phyloP scores from a whole-genome alignment of 2,113 vertebrate genomes.

The Orthonyx spaldingii region DNA sequence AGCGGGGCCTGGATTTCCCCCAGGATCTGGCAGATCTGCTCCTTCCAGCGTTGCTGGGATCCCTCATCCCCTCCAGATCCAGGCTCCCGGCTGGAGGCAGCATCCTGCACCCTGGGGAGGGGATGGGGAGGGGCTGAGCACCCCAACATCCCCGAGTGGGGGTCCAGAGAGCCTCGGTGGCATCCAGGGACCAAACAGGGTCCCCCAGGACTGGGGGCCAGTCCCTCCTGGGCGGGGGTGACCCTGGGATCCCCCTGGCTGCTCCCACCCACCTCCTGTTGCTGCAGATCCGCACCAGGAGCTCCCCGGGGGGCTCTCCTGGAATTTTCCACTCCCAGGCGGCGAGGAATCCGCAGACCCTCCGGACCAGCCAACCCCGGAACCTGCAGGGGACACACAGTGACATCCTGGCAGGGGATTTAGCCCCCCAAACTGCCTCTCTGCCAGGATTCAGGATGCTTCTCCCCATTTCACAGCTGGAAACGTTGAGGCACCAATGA shows the following conservation, averaged over 20 bases:
- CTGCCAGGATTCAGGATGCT: neutral
- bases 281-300: conserved; percentile 17
- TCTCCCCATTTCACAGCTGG: neutral
- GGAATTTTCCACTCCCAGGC: conserved; percentile 38
- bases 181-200: accelerated
- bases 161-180: neutral
- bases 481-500: accelerated
- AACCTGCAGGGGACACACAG: conserved; percentile 48
- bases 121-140: neutral
- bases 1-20: conserved; percentile 57
- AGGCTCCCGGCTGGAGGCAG: neutral
- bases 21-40: conserved; percentile 33
- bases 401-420: accelerated
- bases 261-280: conserved; percentile 50
- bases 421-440: too few relatives aligned
- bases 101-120: conserved; percentile 48
- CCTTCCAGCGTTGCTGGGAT: neutral
- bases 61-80: neutral
- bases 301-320: neutral
- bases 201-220: accelerated
- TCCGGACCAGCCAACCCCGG: conserved; percentile 77
- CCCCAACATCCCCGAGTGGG: accelerated
- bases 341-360: conserved; percentile 62
- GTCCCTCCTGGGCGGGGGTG: neutral
- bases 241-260: accelerated